Conservation (phyloP, 2,797 vertebrate species). For the Cirrhinus mrigala region DNA sequence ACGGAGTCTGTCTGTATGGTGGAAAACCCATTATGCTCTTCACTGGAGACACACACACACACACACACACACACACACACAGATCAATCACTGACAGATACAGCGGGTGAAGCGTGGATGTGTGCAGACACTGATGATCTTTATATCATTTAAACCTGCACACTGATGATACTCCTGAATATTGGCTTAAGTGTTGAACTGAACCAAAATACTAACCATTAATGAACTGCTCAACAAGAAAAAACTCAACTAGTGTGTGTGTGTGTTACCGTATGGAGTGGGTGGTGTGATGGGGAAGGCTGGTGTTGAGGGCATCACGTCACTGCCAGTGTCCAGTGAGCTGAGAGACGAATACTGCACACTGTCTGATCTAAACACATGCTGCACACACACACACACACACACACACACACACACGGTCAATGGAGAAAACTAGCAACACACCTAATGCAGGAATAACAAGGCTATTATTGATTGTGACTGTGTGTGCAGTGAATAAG, state of each 20-base stretch:
- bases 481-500: not conserved
- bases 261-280: conserved; percentile 77
- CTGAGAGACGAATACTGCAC: conserved; percentile 70
- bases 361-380: conserved; percentile 71
- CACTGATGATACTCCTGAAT: not conserved
- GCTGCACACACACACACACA: conserved; percentile 70
- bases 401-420: not conserved
- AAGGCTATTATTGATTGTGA: not conserved
- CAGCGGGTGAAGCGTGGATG: conserved; percentile 14
- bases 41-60: conserved; percentile 70
- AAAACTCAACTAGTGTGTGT: not conserved
- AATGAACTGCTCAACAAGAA: not conserved
- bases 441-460: not conserved
- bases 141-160: not conserved
- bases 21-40: conserved; percentile 76
- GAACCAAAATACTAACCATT: not conserved
- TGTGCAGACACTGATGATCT: not conserved
- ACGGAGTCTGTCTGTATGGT: conserved; percentile 69
- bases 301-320: conserved; percentile 79
- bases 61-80: not conserved
- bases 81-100: not conserved
- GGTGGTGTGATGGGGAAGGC: conserved; percentile 84
- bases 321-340: conserved; percentile 75
- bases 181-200: not conserved
- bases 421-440: too few species aligned